phyloP scores from a whole-genome alignment of 2,888 invertebrate genomes.

The Pammene fasciana region DNA sequence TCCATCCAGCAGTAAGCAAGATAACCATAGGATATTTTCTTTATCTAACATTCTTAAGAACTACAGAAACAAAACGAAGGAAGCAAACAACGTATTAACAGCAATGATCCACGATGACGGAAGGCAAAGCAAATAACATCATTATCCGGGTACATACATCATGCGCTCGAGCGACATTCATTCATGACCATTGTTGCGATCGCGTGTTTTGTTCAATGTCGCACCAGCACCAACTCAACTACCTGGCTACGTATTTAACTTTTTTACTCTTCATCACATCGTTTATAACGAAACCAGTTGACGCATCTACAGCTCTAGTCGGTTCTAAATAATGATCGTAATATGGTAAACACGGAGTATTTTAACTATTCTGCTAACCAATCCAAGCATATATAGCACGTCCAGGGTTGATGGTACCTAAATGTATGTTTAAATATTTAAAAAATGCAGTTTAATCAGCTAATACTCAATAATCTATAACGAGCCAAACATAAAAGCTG shows the following conservation, averaged over 20 bases:
- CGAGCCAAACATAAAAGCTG: too few relatives aligned
- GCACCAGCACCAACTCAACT: slow-evolving; percentile 63
- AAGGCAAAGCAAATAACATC: slow-evolving; percentile 75
- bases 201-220: slow-evolving; percentile 75
- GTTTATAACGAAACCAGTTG: slow-evolving; percentile 2
- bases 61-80: slow-evolving; percentile 40
- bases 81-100: slow-evolving; percentile 48
- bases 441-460: too few relatives aligned
- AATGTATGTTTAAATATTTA: too few relatives aligned
- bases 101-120: slow-evolving; percentile 66
- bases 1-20: too few relatives aligned
- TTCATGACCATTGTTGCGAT: slow-evolving; percentile 73
- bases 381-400: background rate
- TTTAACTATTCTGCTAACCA: background rate
- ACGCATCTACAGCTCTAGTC: background rate
- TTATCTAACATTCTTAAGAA: slow-evolving; percentile 18
- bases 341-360: background rate
- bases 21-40: too few relatives aligned
- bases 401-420: too few relatives aligned
- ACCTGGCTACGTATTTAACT: slow-evolving; percentile 46
- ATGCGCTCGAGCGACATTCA: slow-evolving; percentile 62
- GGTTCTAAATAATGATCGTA: background rate
- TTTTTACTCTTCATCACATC: slow-evolving; percentile 23
- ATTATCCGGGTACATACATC: slow-evolving; percentile 68
- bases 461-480: too few relatives aligned